A percentile compares a stretch with the other conserved stretches of the same genome.
Conservation (phyloP, 2,888 invertebrate genomes). For the Cactoblastis cactorum region DNA sequence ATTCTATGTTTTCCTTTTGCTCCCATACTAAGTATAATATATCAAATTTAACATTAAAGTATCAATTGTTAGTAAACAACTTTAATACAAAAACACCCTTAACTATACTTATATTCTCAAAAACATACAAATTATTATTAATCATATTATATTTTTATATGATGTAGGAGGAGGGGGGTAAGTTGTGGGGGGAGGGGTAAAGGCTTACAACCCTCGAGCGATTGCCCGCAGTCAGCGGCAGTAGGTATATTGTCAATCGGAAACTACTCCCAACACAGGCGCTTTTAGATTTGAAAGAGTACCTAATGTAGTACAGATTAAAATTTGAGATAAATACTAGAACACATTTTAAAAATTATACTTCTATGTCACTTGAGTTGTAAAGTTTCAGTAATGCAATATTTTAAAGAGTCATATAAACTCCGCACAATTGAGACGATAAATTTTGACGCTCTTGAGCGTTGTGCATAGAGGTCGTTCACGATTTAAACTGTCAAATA, state of each 20-base stretch:
- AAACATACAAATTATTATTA: not conserved
- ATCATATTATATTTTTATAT: conserved; percentile 31
- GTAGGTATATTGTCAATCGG: conserved; percentile 71
- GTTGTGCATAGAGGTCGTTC: too few relatives aligned
- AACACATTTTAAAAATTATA: not conserved
- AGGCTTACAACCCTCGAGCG: conserved; percentile 61
- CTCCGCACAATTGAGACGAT: too few relatives aligned
- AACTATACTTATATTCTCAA: not conserved
- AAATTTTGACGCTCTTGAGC: too few relatives aligned
- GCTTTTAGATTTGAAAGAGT: conserved; percentile 70
- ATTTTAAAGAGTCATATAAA: too few relatives aligned
- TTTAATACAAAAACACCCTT: too few relatives aligned
- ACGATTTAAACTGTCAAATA: too few relatives aligned
- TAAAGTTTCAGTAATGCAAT: too few relatives aligned
- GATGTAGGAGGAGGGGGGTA: conserved; percentile 24
- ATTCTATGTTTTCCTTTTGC: too few relatives aligned
- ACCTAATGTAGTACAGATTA: conserved; percentile 39
- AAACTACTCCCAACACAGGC: conserved; percentile 63
- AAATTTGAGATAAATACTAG: conserved; percentile 27
- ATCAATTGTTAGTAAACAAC: too few relatives aligned
- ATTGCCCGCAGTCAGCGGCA: conserved; percentile 50
- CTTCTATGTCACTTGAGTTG: too few relatives aligned
- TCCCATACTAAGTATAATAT: too few relatives aligned
- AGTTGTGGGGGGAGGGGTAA: conserved; percentile 28
- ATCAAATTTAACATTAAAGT: too few relatives aligned